phyloP scores from a whole-genome alignment of 2,888 invertebrate genomes.

The Eupeodes luniger region DNA sequence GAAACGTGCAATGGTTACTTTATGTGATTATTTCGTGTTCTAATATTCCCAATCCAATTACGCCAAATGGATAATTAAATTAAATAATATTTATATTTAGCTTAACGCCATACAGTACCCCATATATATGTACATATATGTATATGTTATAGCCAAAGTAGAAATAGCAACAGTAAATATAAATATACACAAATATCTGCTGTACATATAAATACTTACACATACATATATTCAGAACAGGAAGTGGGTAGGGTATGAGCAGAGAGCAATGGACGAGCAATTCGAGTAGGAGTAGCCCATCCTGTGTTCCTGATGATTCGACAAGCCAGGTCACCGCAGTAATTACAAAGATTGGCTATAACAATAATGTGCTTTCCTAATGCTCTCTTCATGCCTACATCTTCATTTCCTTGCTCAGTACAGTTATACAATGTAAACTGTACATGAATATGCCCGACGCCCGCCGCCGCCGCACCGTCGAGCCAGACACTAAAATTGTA shows the following conservation, averaged over 20 bases:
- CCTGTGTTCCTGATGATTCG: background rate
- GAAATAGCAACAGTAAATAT: conserved; percentile 6
- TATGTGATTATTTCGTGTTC: conserved; percentile 74
- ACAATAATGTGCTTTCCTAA: conserved; percentile 49
- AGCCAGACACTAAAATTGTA: background rate
- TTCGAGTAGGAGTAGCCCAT: conserved; percentile 6
- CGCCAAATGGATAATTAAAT: conserved; percentile 75
- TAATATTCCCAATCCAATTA: conserved; percentile 76
- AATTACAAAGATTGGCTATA: conserved; percentile 69
- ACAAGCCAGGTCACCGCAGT: conserved; percentile 50
- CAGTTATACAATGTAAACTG: background rate
- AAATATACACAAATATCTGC: background rate
- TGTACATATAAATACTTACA: background rate
- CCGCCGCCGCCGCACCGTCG: too few relatives aligned
- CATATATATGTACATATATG: background rate
- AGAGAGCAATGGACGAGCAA: background rate
- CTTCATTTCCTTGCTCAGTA: background rate
- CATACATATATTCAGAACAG: background rate
- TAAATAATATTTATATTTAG: conserved; percentile 75
- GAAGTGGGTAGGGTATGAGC: background rate
- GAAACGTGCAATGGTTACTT: conserved; percentile 74
- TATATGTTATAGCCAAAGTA: background rate
- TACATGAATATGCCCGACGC: too few relatives aligned
- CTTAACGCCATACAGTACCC: conserved; percentile 56
- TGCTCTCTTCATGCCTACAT: conserved; percentile 4